Conservation (phyloP, 92 coral and sea anemone species). For the Epizoanthus illoricatus region DNA sequence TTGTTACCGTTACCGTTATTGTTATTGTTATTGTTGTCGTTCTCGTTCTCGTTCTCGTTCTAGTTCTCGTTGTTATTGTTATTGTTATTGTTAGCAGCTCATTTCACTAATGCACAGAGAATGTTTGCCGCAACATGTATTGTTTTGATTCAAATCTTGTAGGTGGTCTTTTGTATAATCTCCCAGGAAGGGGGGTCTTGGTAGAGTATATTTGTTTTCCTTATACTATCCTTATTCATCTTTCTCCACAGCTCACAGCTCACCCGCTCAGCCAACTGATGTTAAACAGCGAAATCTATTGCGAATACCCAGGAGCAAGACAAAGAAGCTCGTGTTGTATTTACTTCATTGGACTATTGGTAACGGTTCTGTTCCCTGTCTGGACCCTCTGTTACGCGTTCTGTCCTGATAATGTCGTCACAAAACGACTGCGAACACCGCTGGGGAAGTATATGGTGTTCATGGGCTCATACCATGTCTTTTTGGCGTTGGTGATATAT, state of each 20-base stretch:
- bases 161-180: too few species aligned
- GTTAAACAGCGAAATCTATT: conserved; percentile 46
- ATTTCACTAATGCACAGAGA: too few species aligned
- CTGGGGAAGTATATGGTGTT: conserved; percentile 38
- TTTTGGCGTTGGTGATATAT: conserved; percentile 34
- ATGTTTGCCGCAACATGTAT: too few species aligned
- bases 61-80: too few species aligned
- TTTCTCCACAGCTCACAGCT: conserved; percentile 33
- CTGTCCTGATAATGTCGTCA: conserved; percentile 20
- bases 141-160: too few species aligned
- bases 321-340: conserved; percentile 26
- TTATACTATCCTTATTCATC: too few species aligned
- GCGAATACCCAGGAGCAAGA: conserved; percentile 25
- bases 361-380: conserved; percentile 36
- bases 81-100: too few species aligned
- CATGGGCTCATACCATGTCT: conserved; percentile 46
- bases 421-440: conserved; percentile 44
- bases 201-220: too few species aligned
- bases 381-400: conserved; percentile 34
- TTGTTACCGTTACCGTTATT: too few species aligned
- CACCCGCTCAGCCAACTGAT: conserved; percentile 56
- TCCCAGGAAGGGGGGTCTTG: too few species aligned
- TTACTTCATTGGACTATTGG: conserved; percentile 9
- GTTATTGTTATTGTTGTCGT: too few species aligned
- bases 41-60: too few species aligned